A percentile compares a stretch with the other conserved stretches of the same genome.
Evolutionary conservation across 2,888 invertebrate species (phyloP).

Genomic region (Micropterix aruncella): DNA sequence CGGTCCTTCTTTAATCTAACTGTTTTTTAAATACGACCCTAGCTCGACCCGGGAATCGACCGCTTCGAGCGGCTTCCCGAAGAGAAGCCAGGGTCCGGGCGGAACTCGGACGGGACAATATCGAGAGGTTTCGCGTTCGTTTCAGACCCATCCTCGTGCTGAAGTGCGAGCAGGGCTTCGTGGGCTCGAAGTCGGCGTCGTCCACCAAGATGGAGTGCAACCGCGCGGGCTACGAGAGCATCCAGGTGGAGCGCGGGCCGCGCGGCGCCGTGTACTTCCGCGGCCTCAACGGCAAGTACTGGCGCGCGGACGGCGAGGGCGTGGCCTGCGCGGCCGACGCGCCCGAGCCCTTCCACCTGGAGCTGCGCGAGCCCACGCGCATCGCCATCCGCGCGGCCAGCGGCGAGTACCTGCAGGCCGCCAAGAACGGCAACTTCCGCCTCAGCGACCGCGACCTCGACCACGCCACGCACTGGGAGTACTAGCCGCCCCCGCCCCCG

Average conservation of each 20-base stretch:
- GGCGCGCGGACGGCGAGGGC: conserved; percentile 81
- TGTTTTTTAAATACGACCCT: too few species aligned
- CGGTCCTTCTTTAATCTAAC: too few species aligned
- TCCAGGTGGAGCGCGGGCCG: conserved; percentile 78
- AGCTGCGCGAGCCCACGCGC: conserved; percentile 84
- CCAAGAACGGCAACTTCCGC: conserved; percentile 84
- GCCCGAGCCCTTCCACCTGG: conserved; percentile 78
- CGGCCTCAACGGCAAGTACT: conserved; percentile 88
- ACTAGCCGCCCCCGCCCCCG: too few species aligned
- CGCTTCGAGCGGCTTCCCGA: too few species aligned
- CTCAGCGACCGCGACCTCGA: conserved; percentile 65
- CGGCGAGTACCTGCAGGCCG: conserved; percentile 71
- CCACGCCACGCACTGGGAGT: conserved; percentile 87
- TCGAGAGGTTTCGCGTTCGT: conserved; percentile 9
- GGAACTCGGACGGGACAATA: too few species aligned
- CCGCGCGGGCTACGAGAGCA: conserved; percentile 88
- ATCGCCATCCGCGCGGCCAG: conserved; percentile 74
- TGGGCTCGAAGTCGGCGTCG: conserved; percentile 70
- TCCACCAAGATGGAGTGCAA: conserved; percentile 86
- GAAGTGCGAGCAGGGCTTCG: conserved; percentile 92
- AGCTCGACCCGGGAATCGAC: too few species aligned
- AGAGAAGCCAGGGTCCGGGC: too few species aligned
- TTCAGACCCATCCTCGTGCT: conserved; percentile 79
- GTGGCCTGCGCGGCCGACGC: conserved; percentile 75
- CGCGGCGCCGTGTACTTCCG: conserved; percentile 85